phyloP scores from a whole-genome alignment of 1,140 invertebrate species.

The Saccostrea glomerata region DNA sequence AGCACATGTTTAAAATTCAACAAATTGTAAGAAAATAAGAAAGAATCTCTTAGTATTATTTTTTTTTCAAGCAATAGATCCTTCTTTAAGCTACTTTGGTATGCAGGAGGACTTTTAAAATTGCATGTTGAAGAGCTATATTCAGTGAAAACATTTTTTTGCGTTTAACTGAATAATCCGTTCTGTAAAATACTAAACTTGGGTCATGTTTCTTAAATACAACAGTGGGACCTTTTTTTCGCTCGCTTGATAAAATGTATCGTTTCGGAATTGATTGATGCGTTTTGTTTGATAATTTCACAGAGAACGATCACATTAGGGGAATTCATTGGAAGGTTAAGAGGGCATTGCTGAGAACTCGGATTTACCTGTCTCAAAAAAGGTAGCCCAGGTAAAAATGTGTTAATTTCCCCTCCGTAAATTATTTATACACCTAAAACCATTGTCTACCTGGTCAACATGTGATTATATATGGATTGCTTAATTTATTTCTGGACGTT shows the following conservation, averaged over 20 bases:
- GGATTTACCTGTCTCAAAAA: not conserved
- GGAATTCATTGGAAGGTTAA: conserved; percentile 4
- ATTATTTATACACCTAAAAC: not conserved
- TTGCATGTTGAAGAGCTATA: conserved; percentile 20
- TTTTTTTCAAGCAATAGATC: not conserved
- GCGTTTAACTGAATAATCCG: not conserved
- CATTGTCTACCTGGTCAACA: not conserved
- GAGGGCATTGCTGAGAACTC: not conserved
- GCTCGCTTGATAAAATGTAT: not conserved
- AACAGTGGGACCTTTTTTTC: not conserved
- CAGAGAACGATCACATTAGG: not conserved
- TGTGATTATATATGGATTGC: not conserved
- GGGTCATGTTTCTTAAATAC: not conserved
- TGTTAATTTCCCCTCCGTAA: not conserved
- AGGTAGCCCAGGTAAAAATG: not conserved
- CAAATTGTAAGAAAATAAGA: conserved; percentile 6
- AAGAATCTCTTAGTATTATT: not conserved
- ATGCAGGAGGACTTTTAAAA: conserved; percentile 14
- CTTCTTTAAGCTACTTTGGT: not conserved
- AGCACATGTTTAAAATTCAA: conserved; percentile 24
- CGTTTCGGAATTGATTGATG: conserved; percentile 23
- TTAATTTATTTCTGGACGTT: not conserved
- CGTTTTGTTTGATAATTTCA: conserved; percentile 31
- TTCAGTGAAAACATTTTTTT: conserved; percentile 7
- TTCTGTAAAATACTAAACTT: conserved; percentile 1